Evolutionary conservation across 2,888 invertebrate genomes (phyloP).

Genomic region (Nymphalis urticae): DNA sequence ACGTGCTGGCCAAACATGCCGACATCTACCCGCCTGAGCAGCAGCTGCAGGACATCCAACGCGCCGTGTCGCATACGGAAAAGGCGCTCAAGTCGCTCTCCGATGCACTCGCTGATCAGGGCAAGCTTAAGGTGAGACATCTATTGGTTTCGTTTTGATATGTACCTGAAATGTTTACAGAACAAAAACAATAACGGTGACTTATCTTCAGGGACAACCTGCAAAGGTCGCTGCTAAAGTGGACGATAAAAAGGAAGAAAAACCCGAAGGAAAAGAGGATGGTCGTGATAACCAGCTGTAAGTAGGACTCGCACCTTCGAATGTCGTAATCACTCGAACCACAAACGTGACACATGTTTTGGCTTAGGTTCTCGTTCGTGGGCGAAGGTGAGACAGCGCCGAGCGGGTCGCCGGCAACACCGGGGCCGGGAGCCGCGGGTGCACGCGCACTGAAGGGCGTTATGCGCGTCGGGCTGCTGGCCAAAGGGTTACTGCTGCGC

Average conservation of each 20-base stretch:
- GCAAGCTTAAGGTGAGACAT: slow-evolving; percentile 56
- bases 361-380: slow-evolving; percentile 70
- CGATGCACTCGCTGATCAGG: slow-evolving; percentile 88
- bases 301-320: slow-evolving; percentile 52
- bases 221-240: slow-evolving; percentile 56
- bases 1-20: slow-evolving; percentile 95
- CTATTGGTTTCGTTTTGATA: slow-evolving; percentile 45
- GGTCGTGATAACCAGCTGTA: slow-evolving; percentile 91
- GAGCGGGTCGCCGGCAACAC: slow-evolving; percentile 83
- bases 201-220: slow-evolving; percentile 43
- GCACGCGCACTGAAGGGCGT: slow-evolving; percentile 94
- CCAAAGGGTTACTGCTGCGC: slow-evolving; percentile 89
- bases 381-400: slow-evolving; percentile 57
- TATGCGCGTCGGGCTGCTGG: slow-evolving; percentile 94
- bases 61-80: slow-evolving; percentile 95
- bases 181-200: too few relatives aligned
- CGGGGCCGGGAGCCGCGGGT: slow-evolving; percentile 69
- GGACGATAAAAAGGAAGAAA: slow-evolving; percentile 64
- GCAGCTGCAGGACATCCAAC: slow-evolving; percentile 93
- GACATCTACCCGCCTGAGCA: slow-evolving; percentile 96
- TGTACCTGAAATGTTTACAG: too few relatives aligned
- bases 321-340: not conserved
- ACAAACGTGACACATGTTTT: not conserved
- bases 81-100: slow-evolving; percentile 96
- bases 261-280: slow-evolving; percentile 85